Evolutionary conservation across 2,888 invertebrate species (phyloP).

Genomic region (Lasius fuliginosus): DNA sequence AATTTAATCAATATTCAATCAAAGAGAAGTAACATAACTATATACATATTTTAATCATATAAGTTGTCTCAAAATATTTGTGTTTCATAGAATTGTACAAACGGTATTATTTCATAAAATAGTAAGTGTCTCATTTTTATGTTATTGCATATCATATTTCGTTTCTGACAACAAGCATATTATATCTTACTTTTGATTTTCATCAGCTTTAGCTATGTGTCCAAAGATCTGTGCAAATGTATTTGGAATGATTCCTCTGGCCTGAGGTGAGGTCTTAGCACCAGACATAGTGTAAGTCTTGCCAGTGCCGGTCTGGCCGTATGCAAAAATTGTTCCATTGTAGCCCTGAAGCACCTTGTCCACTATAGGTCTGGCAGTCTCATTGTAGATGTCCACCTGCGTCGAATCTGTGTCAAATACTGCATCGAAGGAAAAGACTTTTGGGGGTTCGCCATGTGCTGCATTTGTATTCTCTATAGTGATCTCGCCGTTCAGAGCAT

Average conservation of each 20-base stretch:
- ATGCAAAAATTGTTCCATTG: conserved; percentile 97
- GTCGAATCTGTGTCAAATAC: conserved; percentile 95
- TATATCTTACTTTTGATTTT: conserved; percentile 92
- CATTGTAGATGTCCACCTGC: conserved; percentile 98
- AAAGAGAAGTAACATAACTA: background rate
- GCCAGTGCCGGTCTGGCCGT: conserved; percentile 98
- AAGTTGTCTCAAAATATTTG: background rate
- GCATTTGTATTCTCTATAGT: conserved; percentile 92
- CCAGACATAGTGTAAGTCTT: conserved; percentile 99
- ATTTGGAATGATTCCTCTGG: conserved; percentile 98
- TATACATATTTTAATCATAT: background rate
- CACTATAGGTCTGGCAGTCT: conserved; percentile 98
- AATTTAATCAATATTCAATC: background rate
- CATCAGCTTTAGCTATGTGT: conserved; percentile 97
- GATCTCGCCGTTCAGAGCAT: conserved; percentile 92
- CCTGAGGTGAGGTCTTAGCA: conserved; percentile 93
- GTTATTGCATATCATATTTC: background rate
- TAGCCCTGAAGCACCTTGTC: conserved; percentile 98
- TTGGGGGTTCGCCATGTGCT: conserved; percentile 92
- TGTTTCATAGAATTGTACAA: background rate
- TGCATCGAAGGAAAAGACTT: conserved; percentile 97
- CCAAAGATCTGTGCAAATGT: conserved; percentile 99
- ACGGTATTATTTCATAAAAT: background rate
- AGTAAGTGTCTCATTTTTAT: background rate
- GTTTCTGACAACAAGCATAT: background rate